Base-by-base conservation (phyloP, 2,797 vertebrate species). In the Argyrosomus regius region DNA sequence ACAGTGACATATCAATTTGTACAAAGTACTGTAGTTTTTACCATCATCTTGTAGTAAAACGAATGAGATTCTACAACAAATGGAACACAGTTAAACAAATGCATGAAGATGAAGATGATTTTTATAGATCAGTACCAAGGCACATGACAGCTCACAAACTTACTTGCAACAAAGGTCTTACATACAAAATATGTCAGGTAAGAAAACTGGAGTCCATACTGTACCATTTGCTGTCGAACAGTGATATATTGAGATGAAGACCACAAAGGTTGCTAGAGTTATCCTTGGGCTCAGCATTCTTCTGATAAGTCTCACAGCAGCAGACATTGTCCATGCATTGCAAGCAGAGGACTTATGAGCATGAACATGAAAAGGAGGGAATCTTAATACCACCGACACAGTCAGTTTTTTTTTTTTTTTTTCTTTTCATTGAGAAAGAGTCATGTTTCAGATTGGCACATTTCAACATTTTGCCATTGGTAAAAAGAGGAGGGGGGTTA, bases 371-470 rank as follows among this genome's bases (percentile, higher is more conserved):
- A 77, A 87, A 84, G 78, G 84, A 87, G 79, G 81, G 74, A 78
- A 89, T 88, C 90, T 94, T 92, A 92, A 91, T 57, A 89, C 73
- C 52, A 52, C 63, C 70, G 82, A 77, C 83, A 75, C 57, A 24
- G 59, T 50, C 58, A 58, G 43, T n/a, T 72, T 69, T 84, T 83
- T 20, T 78, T n/a, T 72, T 69, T 84, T 83, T 20, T 76, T n/a
- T 53, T 28, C 64, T 63, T 64, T 87, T 86, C 88, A 89, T 84
- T 85, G 89, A 92, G 75, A 84, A 89, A 91, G 91, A 91, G 85
- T 93, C 90, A 81, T 92, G 91, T 80, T 84, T 87, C 87, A 77
- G 74, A 88, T 83, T 82, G 80, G 60, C 77, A 87, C 77, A 93
- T 87, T 90, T 88, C 87, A 89, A 78, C 87, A 85, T 81, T 84